Percentiles rank a stretch among this genome's conserved stretches.
phyloP scores from a whole-genome alignment of 2,797 vertebrate genomes.

The Lacerta viridis region DNA sequence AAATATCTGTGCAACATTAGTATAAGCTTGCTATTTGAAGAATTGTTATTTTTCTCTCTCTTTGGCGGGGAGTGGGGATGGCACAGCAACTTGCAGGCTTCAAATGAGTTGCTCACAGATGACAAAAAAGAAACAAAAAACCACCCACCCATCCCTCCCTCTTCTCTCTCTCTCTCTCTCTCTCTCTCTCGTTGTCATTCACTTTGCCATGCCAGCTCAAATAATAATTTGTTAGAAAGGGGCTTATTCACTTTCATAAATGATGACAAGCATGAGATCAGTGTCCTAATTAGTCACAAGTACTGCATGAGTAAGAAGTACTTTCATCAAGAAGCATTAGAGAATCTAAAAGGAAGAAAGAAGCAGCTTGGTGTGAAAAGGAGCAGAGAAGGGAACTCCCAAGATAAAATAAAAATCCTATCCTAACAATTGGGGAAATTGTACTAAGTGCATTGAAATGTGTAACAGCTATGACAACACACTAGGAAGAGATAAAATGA shows the following conservation, averaged over 20 bases:
- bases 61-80: rapidly evolving
- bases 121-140: background rate
- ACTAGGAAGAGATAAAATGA: background rate
- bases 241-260: background rate
- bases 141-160: background rate
- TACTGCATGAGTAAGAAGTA: rapidly evolving
- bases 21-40: constrained; percentile 20
- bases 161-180: background rate
- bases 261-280: background rate
- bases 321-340: background rate
- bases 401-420: background rate
- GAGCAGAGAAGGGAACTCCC: background rate
- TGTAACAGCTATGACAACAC: constrained; percentile 11
- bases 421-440: background rate
- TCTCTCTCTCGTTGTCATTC: background rate
- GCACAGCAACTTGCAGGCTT: background rate
- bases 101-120: constrained; percentile 4
- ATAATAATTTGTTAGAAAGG: background rate
- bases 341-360: background rate
- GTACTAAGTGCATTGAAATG: background rate
- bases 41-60: background rate
- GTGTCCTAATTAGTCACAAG: background rate
- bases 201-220: background rate
- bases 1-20: background rate
- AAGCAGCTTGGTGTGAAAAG: background rate